These are phyloP conservation scores for Pardalotus punctatus DNA, from an alignment of 2,113 vertebrate genomes.

Conservation along the genomic window DNA sequence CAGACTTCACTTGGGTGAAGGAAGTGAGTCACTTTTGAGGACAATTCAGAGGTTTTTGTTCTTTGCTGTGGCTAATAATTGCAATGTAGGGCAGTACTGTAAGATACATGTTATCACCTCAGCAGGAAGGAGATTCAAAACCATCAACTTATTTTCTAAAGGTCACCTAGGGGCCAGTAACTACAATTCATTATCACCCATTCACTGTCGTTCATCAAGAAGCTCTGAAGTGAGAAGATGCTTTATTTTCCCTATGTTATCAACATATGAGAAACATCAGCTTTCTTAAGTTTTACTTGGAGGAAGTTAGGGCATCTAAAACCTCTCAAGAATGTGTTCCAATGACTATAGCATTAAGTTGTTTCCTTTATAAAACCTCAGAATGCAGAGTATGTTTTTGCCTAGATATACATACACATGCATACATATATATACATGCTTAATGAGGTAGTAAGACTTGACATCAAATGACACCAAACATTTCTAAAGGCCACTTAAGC, in stretches of 20 bases:
- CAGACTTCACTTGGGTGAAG: not conserved
- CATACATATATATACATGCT: rapidly evolving
- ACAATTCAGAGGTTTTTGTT: not conserved
- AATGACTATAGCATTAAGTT: not conserved
- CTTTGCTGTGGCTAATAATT: not conserved
- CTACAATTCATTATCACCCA: not conserved
- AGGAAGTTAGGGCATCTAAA: not conserved
- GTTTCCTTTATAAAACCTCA: not conserved
- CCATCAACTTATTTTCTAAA: not conserved
- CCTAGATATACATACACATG: rapidly evolving
- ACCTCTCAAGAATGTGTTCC: not conserved
- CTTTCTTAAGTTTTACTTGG: not conserved
- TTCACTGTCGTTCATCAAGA: not conserved
- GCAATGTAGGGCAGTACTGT: not conserved
- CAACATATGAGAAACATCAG: not conserved
- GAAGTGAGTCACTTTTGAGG: not conserved
- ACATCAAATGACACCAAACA: not conserved
- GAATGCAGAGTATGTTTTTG: not conserved
- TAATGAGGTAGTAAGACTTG: not conserved
- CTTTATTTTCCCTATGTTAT: not conserved
- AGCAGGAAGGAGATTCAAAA: not conserved
- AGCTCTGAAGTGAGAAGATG: not conserved
- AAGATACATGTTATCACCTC: rapidly evolving
- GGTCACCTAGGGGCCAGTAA: not conserved
- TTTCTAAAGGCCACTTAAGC: not conserved